Evolutionary conservation across 2,888 invertebrate genomes (phyloP).

Genomic region (Andrena bicolor): DNA sequence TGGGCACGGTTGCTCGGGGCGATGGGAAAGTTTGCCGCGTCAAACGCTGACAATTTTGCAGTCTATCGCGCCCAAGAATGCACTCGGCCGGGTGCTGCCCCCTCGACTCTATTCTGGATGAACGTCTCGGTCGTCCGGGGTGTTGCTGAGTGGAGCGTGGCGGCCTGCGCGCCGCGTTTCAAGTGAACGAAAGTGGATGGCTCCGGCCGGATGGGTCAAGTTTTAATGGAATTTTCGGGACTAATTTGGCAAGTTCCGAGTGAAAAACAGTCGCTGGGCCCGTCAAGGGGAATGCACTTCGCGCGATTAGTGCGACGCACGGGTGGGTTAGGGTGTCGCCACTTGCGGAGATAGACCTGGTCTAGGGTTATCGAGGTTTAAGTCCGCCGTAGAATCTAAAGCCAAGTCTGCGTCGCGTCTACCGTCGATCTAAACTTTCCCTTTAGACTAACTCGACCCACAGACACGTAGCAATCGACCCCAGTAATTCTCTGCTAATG

Average conservation of each 20-base stretch:
- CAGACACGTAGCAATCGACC: no score
- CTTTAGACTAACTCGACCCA: no score
- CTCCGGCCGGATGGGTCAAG: constrained; percentile 2
- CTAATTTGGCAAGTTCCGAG: background rate
- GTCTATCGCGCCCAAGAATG: constrained; percentile 17
- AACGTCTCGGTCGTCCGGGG: background rate
- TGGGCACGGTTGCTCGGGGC: constrained; percentile 22
- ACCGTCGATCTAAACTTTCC: no score
- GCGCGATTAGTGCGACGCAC: no score
- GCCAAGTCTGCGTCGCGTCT: no score
- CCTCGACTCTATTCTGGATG: background rate
- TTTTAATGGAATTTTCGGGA: constrained; percentile 4
- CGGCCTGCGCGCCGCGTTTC: background rate
- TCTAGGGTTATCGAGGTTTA: background rate
- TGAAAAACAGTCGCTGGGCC: background rate
- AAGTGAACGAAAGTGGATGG: background rate
- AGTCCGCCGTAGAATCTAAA: background rate
- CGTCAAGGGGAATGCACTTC: background rate
- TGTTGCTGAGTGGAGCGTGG: background rate
- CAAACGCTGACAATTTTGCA: constrained; percentile 14
- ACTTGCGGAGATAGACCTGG: no score
- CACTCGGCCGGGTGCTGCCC: background rate
- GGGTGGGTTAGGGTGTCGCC: no score
- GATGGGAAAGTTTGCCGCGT: constrained; percentile 34
- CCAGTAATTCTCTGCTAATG: background rate